Evolutionary conservation across 1,140 invertebrate genomes (phyloP).

Genomic region (Mya arenaria): DNA sequence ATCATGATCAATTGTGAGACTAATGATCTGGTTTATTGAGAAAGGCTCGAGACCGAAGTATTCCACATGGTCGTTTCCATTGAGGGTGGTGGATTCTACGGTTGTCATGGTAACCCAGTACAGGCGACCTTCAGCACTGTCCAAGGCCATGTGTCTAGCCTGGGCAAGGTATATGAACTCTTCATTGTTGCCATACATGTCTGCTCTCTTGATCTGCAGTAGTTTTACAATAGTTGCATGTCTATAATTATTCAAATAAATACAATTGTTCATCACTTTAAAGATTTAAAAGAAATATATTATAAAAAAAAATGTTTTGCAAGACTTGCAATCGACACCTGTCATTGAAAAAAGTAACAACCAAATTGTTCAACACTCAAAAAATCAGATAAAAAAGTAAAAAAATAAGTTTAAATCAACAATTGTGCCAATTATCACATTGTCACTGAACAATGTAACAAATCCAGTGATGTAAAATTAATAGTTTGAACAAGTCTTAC

Average conservation of each 20-base stretch:
- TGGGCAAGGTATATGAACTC: conserved; percentile 90
- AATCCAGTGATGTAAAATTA: too few species aligned
- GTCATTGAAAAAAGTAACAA: background rate
- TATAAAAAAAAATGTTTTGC: background rate
- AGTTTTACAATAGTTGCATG: too few species aligned
- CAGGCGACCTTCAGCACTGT: conserved; percentile 90
- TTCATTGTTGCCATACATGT: conserved; percentile 86
- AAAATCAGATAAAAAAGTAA: background rate
- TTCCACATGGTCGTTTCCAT: conserved; percentile 88
- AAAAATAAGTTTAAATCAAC: background rate
- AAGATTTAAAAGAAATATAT: too few species aligned
- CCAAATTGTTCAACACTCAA: background rate
- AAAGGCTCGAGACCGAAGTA: conserved; percentile 88
- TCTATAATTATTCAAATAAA: too few species aligned
- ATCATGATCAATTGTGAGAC: conserved; percentile 87
- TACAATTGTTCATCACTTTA: background rate
- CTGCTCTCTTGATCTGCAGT: conserved; percentile 87
- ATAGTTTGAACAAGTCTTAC: too few species aligned
- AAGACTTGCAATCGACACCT: background rate
- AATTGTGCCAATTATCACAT: background rate
- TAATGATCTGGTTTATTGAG: conserved; percentile 87
- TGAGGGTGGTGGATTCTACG: conserved; percentile 89
- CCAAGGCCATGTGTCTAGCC: conserved; percentile 90
- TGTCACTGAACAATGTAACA: background rate
- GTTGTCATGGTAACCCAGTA: conserved; percentile 94